Base-by-base conservation (phyloP, 2,888 invertebrate species). In the Periphyllus acericola region DNA sequence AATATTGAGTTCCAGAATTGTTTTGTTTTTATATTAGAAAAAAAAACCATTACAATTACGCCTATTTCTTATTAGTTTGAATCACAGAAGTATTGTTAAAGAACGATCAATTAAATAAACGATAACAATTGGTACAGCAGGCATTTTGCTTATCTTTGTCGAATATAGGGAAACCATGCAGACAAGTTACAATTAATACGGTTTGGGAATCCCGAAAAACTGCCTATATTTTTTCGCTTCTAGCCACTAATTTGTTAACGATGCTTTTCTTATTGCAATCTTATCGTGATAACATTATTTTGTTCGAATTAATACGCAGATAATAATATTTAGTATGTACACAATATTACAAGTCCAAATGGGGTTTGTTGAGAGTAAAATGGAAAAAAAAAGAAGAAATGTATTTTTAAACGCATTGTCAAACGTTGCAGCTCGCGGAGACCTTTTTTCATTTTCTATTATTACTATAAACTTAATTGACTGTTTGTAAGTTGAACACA, bases 401-500 rank as follows among this genome's bases (percentile, higher is more conserved):
- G 60, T 72, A 36, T 83, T 83, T 75, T 75, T 60, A 75, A 83
- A 66, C 60, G 74, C 74, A 21, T 36, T 52, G 83, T 72, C 83
- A 40, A 75, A 83, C 83, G 74, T 60, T 8, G 60, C n/a, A n/a
- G n/a, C n/a, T 25, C 60, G 14, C 0, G 36, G 29, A 66, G 83
- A 66, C 66, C 60, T 75, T 84, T 81, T 81, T 74, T 83, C 72
- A 55, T 66, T 21, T 55, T 74, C 83, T 52, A 72, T 84, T 66
- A 66, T 46, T 83, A 83, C 74, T 83, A 60, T 76, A 66, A 66
- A 84, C 32, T 85, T 85, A 79, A 85, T 85, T 71, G 78, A 85
- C 78, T 79, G 76, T 85, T n/a, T n/a, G n/a, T 85, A 78, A 68
- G 52, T 40, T 74, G 83, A 74, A 74, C 74, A 85, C 85, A 85